Conservation (phyloP, 2,797 vertebrate species). For the Catamblyrhynchus diadema region DNA sequence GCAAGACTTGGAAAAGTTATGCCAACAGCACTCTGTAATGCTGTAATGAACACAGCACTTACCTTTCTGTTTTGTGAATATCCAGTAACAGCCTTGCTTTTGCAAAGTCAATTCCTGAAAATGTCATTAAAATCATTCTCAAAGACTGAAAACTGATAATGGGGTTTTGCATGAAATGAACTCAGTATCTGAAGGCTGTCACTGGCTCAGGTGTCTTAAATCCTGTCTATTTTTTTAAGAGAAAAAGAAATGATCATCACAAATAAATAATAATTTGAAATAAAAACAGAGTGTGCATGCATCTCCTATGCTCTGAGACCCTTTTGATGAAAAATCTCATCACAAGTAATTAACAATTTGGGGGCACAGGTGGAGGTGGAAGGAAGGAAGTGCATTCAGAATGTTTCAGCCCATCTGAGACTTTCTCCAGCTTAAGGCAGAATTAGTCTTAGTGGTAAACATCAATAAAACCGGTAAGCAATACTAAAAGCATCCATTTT, state of each 20-base stretch:
- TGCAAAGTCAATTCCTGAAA: background rate
- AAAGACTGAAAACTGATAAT: background rate
- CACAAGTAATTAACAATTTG: background rate
- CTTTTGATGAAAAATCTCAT: background rate
- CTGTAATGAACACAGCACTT: background rate
- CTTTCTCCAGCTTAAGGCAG: background rate
- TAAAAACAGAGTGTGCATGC: background rate
- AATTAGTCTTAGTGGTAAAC: background rate
- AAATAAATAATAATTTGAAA: background rate
- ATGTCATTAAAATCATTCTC: background rate
- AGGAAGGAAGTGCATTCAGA: background rate
- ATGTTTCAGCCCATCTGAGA: background rate
- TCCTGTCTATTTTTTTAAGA: background rate
- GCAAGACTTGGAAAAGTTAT: background rate
- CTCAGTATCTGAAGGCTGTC: background rate
- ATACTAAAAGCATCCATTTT: background rate
- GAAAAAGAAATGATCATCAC: background rate
- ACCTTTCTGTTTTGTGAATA: slow-evolving; percentile 9
- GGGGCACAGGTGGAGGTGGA: background rate
- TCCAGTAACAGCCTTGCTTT: background rate
- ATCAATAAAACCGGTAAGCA: background rate
- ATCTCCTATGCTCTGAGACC: background rate
- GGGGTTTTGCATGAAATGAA: background rate
- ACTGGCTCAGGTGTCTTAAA: background rate
- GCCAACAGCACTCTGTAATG: background rate